phyloP scores from a whole-genome alignment of 1,140 invertebrate genomes.

The Anastatus disparis region DNA sequence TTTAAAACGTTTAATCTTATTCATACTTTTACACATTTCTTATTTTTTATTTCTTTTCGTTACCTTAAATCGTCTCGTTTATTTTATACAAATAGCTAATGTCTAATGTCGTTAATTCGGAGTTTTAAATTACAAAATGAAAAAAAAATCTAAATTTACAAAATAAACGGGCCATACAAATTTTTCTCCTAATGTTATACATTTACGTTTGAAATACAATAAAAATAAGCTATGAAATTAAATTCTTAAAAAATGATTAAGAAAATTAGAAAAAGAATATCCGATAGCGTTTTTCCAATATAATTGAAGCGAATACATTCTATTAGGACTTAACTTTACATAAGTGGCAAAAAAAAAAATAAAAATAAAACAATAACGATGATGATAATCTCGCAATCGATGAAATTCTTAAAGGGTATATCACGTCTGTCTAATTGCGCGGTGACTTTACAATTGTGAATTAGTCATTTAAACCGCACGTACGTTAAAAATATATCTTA shows the following conservation, averaged over 20 bases:
- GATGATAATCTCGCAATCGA: constrained; percentile 6
- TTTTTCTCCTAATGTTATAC: not conserved
- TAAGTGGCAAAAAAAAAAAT: too few relatives aligned
- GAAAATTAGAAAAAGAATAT: too few relatives aligned
- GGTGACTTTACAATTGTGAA: not conserved
- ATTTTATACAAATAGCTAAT: not conserved
- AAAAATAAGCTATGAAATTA: too few relatives aligned
- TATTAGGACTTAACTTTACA: too few relatives aligned
- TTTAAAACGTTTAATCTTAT: too few relatives aligned
- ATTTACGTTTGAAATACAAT: too few relatives aligned
- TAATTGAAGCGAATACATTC: too few relatives aligned
- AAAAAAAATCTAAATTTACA: too few relatives aligned
- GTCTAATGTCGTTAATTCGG: not conserved
- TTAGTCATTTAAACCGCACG: not conserved
- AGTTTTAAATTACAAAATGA: not conserved
- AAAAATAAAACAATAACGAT: not conserved
- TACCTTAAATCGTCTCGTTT: too few relatives aligned
- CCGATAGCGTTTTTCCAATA: too few relatives aligned
- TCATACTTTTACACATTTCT: not conserved
- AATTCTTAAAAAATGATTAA: too few relatives aligned
- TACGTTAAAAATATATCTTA: constrained; percentile 8
- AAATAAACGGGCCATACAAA: not conserved
- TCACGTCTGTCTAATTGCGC: constrained; percentile 1
- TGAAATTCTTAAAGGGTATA: not conserved
- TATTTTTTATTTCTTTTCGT: not conserved